Evolutionary conservation across 2,797 vertebrate species (phyloP).

Genomic region (Masticophis lateralis): DNA sequence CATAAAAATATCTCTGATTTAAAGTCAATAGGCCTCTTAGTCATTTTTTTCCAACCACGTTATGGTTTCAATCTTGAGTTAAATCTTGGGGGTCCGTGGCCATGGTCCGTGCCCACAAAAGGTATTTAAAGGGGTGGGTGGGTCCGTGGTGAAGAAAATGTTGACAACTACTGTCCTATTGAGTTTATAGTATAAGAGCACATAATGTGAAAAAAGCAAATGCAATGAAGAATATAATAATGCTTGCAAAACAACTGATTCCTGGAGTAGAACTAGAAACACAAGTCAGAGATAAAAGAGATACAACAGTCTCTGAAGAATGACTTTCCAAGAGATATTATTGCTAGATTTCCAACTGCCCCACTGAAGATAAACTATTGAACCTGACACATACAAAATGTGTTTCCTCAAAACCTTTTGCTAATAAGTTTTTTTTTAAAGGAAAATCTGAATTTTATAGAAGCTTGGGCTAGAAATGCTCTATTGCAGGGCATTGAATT

Average conservation of each 20-base stretch:
- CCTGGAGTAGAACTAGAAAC: background rate
- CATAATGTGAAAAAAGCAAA: background rate
- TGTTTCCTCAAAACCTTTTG: background rate
- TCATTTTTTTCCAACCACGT: background rate
- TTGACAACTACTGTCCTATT: background rate
- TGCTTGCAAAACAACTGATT: background rate
- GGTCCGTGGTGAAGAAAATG: background rate
- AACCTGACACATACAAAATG: background rate
- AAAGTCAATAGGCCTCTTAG: too few species aligned
- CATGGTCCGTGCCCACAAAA: background rate
- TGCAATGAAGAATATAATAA: background rate
- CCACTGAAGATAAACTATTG: background rate
- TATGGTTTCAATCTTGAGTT: background rate
- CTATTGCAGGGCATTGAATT: background rate
- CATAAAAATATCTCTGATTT: too few species aligned
- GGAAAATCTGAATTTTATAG: background rate
- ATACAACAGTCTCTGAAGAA: background rate
- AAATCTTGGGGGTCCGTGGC: background rate
- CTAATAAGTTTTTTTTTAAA: background rate
- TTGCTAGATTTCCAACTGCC: background rate
- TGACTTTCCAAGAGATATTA: background rate
- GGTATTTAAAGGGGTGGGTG: background rate
- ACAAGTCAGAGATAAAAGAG: background rate
- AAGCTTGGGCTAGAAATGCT: background rate
- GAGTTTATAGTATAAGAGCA: background rate